A percentile compares a stretch with the other conserved stretches of the same genome.
Evolutionary conservation across 2,797 vertebrate species (phyloP).

Genomic region (Clarias fuscus): DNA sequence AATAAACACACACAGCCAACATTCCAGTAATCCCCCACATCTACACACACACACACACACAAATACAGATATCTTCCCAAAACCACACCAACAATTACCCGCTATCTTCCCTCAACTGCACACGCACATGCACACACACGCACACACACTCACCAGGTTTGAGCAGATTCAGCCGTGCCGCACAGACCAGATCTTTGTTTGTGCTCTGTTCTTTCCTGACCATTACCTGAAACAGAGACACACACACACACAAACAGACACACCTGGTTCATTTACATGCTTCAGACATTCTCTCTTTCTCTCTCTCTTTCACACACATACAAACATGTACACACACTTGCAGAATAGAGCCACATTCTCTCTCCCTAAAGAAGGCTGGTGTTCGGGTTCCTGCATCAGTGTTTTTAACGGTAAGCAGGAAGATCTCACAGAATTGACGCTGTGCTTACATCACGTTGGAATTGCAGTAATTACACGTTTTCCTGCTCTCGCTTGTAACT

Average conservation of each 20-base stretch:
- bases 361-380: not conserved
- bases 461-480: not conserved
- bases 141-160: slow-evolving; percentile 46
- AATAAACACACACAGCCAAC: slow-evolving; percentile 54
- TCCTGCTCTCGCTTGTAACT: not conserved
- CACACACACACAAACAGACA: slow-evolving; percentile 18
- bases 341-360: not conserved
- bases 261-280: slow-evolving; percentile 2
- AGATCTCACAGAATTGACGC: not conserved
- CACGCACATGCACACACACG: slow-evolving; percentile 43
- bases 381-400: not conserved
- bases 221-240: slow-evolving; percentile 49
- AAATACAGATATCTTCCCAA: slow-evolving; percentile 51
- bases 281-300: slow-evolving; percentile 13
- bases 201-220: slow-evolving; percentile 29
- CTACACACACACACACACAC: slow-evolving; percentile 35
- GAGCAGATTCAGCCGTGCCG: slow-evolving; percentile 44
- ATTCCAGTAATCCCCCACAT: slow-evolving; percentile 53
- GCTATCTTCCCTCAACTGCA: slow-evolving; percentile 39
- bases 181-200: slow-evolving; percentile 41
- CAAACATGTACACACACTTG: slow-evolving; percentile 24
- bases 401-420: not conserved
- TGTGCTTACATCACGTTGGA: not conserved
- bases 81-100: slow-evolving; percentile 34
- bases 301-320: slow-evolving; percentile 42